Evolutionary conservation across 2,797 vertebrate genomes (phyloP).

Genomic region (Buceros bicornis): DNA sequence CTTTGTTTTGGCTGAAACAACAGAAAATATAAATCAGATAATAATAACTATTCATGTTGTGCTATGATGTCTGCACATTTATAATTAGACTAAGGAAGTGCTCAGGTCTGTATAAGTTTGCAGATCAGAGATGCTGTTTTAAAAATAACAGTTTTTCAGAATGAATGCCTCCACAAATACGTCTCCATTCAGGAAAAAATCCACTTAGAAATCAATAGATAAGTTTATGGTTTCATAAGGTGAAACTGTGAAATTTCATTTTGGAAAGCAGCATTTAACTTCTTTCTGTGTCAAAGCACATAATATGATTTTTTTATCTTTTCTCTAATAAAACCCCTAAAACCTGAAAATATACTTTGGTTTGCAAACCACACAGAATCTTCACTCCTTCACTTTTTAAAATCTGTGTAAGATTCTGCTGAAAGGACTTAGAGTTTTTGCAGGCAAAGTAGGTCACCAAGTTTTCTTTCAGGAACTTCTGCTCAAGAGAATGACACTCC

Average conservation of each 20-base stretch:
- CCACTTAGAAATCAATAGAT: neutral
- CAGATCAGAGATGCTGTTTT: neutral
- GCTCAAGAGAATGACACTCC: neutral
- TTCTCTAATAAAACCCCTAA: neutral
- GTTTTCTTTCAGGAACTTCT: neutral
- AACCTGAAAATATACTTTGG: neutral
- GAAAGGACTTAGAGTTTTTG: neutral
- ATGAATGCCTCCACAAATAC: neutral
- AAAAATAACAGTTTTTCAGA: neutral
- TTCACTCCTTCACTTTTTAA: neutral
- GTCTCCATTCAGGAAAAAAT: neutral
- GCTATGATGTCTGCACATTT: neutral
- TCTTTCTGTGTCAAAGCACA: neutral
- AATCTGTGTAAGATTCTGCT: neutral
- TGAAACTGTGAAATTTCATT: neutral
- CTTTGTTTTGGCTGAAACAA: neutral
- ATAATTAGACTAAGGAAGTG: neutral
- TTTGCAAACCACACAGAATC: neutral
- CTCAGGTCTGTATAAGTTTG: neutral
- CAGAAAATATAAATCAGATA: neutral
- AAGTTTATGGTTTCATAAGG: neutral
- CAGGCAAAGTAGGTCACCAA: neutral
- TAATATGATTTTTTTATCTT: neutral
- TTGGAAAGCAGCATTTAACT: neutral
- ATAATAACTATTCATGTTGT: neutral